Evolutionary conservation across 2,113 vertebrate species (phyloP).

Genomic region (Channa argus): DNA sequence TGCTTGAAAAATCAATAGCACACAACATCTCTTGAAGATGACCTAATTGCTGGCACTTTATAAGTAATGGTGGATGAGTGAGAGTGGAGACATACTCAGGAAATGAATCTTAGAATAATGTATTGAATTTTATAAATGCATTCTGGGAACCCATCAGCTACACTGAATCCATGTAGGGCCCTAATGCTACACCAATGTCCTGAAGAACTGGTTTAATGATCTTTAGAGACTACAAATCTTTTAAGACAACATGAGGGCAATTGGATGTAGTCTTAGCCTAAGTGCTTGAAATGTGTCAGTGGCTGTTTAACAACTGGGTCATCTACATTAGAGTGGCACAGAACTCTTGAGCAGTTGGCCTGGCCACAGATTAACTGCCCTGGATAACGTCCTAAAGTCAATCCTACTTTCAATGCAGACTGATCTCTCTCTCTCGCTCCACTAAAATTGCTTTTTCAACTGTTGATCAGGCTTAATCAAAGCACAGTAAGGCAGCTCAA

Average conservation of each 20-base stretch:
- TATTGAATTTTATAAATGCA: conserved; percentile 25
- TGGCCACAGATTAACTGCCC: conserved; percentile 59
- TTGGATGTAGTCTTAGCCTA: background rate
- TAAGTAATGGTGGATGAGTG: conserved; percentile 11
- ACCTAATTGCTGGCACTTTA: conserved; percentile 24
- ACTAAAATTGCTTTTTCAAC: conserved; percentile 35
- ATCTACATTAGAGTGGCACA: conserved; percentile 36
- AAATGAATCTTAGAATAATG: conserved; percentile 14
- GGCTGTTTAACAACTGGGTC: conserved; percentile 58
- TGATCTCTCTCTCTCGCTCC: conserved; percentile 28
- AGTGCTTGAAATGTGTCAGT: conserved; percentile 22
- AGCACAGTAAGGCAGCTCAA: conserved; percentile 40
- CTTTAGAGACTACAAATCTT: background rate
- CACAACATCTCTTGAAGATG: background rate
- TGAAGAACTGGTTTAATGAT: background rate
- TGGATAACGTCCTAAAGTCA: conserved; percentile 58
- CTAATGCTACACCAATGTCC: background rate
- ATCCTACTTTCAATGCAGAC: conserved; percentile 52
- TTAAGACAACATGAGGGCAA: background rate
- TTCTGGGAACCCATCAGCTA: conserved; percentile 45
- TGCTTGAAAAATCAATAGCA: conserved; percentile 22
- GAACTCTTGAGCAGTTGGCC: conserved; percentile 41
- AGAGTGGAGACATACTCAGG: background rate
- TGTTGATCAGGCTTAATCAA: conserved; percentile 48
- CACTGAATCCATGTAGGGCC: background rate